These are phyloP conservation scores for Microcebus ravelobensis DNA, from an alignment of 2,113 vertebrate genomes.

Conservation along the genomic window DNA sequence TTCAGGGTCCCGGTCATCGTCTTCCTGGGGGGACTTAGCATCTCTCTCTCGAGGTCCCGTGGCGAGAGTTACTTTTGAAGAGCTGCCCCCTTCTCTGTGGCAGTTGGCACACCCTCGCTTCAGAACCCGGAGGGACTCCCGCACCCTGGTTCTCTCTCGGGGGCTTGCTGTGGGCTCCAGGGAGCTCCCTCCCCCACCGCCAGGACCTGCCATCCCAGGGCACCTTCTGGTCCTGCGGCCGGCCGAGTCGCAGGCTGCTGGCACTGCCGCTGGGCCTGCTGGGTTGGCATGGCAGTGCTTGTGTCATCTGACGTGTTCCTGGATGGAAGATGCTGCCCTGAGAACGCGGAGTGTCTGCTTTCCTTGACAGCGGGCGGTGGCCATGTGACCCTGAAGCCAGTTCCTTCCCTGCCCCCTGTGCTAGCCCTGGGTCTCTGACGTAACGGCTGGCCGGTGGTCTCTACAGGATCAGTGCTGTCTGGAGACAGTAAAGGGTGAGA, in stretches of 20 bases:
- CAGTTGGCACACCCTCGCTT: not conserved
- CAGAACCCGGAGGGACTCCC: not conserved
- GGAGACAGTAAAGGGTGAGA: not conserved
- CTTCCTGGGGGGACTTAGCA: not conserved
- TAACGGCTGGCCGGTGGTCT: not conserved
- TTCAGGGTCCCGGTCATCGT: not conserved
- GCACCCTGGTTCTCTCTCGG: not conserved
- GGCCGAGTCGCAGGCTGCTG: not conserved
- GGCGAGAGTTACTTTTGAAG: not conserved
- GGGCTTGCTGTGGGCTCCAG: not conserved
- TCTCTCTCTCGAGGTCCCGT: not conserved
- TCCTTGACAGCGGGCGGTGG: not conserved
- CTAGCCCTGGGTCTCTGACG: not conserved
- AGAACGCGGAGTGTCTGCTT: not conserved
- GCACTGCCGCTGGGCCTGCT: not conserved
- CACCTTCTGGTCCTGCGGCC: rapidly evolving
- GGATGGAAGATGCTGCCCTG: not conserved
- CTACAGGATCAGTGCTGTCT: not conserved
- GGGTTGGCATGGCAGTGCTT: not conserved
- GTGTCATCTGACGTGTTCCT: not conserved
- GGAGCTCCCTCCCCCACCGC: too few species aligned
- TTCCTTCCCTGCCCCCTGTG: not conserved
- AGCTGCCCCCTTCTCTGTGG: not conserved
- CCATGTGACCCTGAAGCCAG: not conserved
- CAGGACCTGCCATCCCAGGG: rapidly evolving